Conservation (phyloP, 2,113 vertebrate genomes). For the Ceuthmochares aereus region DNA sequence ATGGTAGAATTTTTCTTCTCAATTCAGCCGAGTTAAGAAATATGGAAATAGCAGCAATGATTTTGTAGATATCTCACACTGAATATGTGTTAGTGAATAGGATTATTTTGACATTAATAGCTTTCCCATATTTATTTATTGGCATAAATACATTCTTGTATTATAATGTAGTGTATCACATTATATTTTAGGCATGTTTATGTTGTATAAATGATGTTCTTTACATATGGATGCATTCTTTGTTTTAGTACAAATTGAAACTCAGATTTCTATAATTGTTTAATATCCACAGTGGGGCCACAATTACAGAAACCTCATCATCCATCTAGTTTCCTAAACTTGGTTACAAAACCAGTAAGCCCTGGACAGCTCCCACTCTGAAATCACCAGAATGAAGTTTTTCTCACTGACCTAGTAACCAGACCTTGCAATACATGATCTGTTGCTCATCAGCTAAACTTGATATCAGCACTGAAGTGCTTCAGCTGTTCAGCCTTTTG, state of each 20-base stretch:
- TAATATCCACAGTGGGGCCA: neutral
- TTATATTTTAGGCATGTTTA: conserved; percentile 17
- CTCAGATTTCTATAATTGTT: neutral
- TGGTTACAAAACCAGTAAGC: neutral
- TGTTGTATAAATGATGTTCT: neutral
- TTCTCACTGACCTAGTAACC: neutral
- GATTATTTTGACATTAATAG: conserved; percentile 13
- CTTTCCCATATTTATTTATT: conserved; percentile 36
- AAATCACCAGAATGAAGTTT: neutral
- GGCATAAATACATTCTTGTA: conserved; percentile 10
- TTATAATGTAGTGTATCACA: neutral
- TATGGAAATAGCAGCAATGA: neutral
- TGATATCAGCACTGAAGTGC: neutral
- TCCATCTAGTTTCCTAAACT: neutral
- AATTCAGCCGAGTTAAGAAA: neutral
- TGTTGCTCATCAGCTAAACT: neutral
- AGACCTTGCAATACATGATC: neutral
- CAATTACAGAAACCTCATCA: neutral
- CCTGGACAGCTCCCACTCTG: neutral
- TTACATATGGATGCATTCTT: neutral
- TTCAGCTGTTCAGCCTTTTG: neutral
- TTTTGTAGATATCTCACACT: neutral
- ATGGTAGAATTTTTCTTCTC: neutral
- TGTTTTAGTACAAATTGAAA: neutral
- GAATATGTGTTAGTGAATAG: conserved; percentile 18